phyloP scores from a whole-genome alignment of 2,797 vertebrate species.

The Odontamblyopus rebecca region DNA sequence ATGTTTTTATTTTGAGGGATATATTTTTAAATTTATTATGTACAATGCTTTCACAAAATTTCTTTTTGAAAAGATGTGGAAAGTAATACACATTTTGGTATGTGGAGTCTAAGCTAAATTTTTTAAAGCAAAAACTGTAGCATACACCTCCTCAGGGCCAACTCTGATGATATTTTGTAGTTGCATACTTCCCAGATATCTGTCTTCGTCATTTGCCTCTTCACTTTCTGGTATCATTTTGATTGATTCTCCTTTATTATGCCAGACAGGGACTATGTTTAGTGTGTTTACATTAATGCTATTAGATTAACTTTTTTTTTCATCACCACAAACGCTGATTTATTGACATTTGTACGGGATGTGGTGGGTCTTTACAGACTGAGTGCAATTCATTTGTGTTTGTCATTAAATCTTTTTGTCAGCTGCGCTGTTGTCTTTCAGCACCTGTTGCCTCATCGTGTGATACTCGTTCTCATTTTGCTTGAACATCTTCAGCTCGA shows the following conservation, averaged over 20 bases:
- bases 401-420: constrained; percentile 49
- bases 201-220: constrained; percentile 31
- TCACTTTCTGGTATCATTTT: constrained; percentile 19
- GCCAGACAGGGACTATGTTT: constrained; percentile 9
- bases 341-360: constrained; percentile 39
- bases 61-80: constrained; percentile 4
- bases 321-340: constrained; percentile 9
- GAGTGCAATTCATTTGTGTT: constrained; percentile 8
- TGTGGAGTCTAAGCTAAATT: constrained; percentile 39
- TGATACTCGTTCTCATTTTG: constrained; percentile 82
- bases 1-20: constrained; percentile 17
- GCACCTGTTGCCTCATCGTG: constrained; percentile 84
- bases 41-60: constrained; percentile 3
- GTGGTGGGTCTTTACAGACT: constrained; percentile 1
- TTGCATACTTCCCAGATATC: constrained; percentile 19
- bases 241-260: constrained; percentile 17
- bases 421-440: constrained; percentile 69
- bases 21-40: constrained; percentile 13
- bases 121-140: not conserved
- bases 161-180: constrained; percentile 22
- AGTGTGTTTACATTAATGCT: not conserved
- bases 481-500: constrained; percentile 90
- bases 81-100: constrained; percentile 20
- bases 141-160: constrained; percentile 44
- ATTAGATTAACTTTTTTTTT: not conserved